A percentile compares a stretch with the other conserved stretches of the same genome.
Conservation (phyloP, 2,797 vertebrate genomes). For the Gadopsis bispinosus region DNA sequence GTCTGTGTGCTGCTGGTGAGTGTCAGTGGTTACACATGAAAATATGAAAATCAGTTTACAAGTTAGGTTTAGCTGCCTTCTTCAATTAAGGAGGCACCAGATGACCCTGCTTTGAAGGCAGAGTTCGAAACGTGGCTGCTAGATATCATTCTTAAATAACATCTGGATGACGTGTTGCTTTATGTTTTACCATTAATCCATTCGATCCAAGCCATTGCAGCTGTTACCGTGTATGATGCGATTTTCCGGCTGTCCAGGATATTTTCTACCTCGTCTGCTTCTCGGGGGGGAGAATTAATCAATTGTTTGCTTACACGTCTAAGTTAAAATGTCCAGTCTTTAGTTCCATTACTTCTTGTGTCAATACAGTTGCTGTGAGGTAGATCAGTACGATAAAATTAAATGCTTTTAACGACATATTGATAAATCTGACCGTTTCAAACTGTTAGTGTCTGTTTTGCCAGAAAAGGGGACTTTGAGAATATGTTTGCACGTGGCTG, state of each 20-base stretch:
- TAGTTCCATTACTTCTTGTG: background rate
- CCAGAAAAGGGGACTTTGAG: background rate
- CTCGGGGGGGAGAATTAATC: too few relatives aligned
- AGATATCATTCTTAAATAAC: too few relatives aligned
- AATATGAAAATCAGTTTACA: background rate
- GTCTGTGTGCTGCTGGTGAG: constrained; percentile 48
- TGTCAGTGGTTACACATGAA: background rate
- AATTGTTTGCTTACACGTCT: too few relatives aligned
- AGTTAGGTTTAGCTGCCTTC: background rate
- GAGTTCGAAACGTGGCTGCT: too few relatives aligned
- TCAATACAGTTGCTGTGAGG: background rate
- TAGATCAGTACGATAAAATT: background rate
- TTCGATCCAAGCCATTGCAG: too few relatives aligned
- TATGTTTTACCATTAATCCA: too few relatives aligned
- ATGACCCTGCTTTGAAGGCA: background rate
- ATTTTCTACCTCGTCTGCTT: too few relatives aligned
- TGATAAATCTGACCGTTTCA: background rate
- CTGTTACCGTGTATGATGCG: too few relatives aligned
- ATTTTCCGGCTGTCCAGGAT: too few relatives aligned
- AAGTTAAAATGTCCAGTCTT: too few relatives aligned
- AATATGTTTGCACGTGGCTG: background rate
- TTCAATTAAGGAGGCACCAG: background rate
- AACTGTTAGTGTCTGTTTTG: background rate
- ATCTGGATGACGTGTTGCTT: too few relatives aligned
- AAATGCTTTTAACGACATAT: background rate